These are phyloP conservation scores for Globia sparganii DNA, from an alignment of 2,888 invertebrate genomes.

Conservation along the genomic window DNA sequence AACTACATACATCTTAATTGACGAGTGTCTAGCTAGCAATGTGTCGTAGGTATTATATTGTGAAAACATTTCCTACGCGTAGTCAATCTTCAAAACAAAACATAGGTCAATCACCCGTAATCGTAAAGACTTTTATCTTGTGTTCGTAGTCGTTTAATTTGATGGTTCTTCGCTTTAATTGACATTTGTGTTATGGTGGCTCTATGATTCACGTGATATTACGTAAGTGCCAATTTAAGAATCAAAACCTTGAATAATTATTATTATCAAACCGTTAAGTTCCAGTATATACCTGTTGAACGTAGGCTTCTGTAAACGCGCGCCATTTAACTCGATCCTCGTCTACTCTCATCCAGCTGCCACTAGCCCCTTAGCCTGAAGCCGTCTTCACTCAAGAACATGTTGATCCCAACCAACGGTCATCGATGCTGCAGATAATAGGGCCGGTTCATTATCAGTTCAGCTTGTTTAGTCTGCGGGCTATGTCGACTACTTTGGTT, in stretches of 20 bases:
- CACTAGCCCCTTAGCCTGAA: neutral
- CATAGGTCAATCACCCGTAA: slow-evolving; percentile 39
- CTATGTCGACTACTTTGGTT: neutral
- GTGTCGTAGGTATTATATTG: neutral
- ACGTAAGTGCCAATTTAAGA: slow-evolving; percentile 10
- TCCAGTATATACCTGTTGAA: neutral
- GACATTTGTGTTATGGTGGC: neutral
- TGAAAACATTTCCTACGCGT: slow-evolving; percentile 5
- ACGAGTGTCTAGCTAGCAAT: neutral
- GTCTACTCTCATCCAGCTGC: neutral
- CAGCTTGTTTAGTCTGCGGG: neutral
- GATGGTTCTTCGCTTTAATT: slow-evolving; percentile 15
- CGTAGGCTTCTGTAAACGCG: neutral
- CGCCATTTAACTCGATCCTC: neutral
- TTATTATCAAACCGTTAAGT: neutral
- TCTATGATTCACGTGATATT: slow-evolving; percentile 7
- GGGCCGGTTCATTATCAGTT: neutral
- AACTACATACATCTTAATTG: slow-evolving; percentile 2
- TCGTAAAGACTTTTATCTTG: slow-evolving; percentile 15
- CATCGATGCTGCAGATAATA: neutral
- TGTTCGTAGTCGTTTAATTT: slow-evolving; percentile 17
- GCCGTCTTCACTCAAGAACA: neutral
- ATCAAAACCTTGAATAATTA: neutral
- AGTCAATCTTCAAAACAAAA: neutral
- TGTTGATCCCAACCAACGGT: neutral